A percentile compares a stretch with the other conserved stretches of the same genome.
Conservation (phyloP, 2,888 invertebrate genomes). For the Melitaea athalia region DNA sequence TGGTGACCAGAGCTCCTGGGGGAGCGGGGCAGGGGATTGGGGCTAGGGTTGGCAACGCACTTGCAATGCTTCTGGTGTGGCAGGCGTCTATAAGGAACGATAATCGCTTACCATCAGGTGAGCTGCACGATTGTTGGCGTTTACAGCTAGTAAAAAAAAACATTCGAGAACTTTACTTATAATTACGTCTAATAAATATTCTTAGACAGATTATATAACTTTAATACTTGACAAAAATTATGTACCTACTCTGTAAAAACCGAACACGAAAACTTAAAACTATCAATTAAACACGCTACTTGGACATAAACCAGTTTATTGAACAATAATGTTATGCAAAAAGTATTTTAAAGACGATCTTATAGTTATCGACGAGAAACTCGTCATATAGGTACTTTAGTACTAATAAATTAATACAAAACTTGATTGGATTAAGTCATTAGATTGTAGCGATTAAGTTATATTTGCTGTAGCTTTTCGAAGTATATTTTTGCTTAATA, state of each 20-base stretch:
- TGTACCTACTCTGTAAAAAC: not conserved
- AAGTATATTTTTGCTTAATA: not conserved
- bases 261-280: not conserved
- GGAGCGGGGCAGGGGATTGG: too few species aligned
- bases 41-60: too few species aligned
- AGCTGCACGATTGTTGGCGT: too few species aligned
- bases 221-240: not conserved
- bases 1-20: too few species aligned
- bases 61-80: too few species aligned
- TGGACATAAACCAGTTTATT: slow-evolving; percentile 19
- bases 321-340: slow-evolving; percentile 25
- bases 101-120: too few species aligned
- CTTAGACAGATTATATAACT: not conserved
- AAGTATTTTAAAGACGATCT: slow-evolving; percentile 16
- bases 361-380: slow-evolving; percentile 16
- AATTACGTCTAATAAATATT: not conserved
- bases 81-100: too few species aligned
- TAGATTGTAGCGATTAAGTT: not conserved
- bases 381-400: slow-evolving; percentile 3
- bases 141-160: too few species aligned
- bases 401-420: slow-evolving; percentile 8
- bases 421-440: not conserved
- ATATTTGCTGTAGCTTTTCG: not conserved
- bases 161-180: too few species aligned
- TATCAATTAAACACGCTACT: not conserved